phyloP scores from a whole-genome alignment of 1,140 invertebrate genomes.

The Dreissena rostriformis region DNA sequence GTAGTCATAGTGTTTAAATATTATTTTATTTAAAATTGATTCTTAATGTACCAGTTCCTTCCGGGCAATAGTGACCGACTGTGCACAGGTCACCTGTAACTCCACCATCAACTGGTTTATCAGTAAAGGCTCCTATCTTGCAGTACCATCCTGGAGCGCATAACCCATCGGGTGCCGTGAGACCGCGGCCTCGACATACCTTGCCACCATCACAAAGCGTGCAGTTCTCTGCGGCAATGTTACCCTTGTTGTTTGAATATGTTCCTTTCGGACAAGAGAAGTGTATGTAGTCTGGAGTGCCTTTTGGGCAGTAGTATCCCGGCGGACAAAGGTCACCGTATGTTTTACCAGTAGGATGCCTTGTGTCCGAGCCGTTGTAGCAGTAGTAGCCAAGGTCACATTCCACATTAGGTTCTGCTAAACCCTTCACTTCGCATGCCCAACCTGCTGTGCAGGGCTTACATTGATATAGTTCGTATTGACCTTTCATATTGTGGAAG shows the following conservation, averaged over 20 bases:
- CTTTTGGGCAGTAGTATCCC: constrained; percentile 77
- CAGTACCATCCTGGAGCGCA: constrained; percentile 78
- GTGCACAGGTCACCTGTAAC: constrained; percentile 73
- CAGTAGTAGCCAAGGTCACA: constrained; percentile 75
- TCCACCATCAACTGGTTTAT: constrained; percentile 75
- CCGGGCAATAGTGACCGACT: constrained; percentile 73
- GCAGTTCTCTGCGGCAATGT: constrained; percentile 64
- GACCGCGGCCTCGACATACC: constrained; percentile 70
- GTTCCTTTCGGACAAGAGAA: constrained; percentile 77
- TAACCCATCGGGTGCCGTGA: constrained; percentile 71
- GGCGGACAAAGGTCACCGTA: constrained; percentile 76
- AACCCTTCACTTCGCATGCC: constrained; percentile 74
- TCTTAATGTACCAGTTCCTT: constrained; percentile 73
- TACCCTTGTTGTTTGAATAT: constrained; percentile 72
- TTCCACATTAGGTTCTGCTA: constrained; percentile 58
- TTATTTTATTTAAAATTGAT: too few relatives aligned
- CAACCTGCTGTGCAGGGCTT: constrained; percentile 72
- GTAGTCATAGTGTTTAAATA: too few relatives aligned
- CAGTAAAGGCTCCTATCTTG: constrained; percentile 66
- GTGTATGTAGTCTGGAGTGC: constrained; percentile 67
- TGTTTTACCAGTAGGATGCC: constrained; percentile 61
- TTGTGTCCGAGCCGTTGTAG: constrained; percentile 68
- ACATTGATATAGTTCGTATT: constrained; percentile 70
- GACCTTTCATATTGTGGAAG: constrained; percentile 67
- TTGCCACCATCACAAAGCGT: constrained; percentile 73